Conservation (phyloP, 2,113 vertebrate genomes). For the Tylochromis polylepis region DNA sequence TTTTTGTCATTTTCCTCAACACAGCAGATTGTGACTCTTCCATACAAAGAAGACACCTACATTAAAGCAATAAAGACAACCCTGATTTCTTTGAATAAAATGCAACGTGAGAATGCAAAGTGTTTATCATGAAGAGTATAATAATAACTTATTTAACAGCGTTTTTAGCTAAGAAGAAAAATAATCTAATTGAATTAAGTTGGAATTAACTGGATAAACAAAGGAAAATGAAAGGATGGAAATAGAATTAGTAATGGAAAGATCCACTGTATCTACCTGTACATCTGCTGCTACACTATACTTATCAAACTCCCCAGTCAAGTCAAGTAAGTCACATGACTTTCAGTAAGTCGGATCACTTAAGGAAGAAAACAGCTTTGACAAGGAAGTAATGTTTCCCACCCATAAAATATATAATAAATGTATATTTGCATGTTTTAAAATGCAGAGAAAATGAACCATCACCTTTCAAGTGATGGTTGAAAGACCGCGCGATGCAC, state of each 20-base stretch:
- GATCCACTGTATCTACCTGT: neutral
- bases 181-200: neutral
- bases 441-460: neutral
- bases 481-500: neutral
- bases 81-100: neutral
- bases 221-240: neutral
- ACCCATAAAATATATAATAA: neutral
- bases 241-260: neutral
- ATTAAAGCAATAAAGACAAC: neutral
- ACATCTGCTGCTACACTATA: neutral
- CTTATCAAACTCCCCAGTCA: neutral
- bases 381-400: neutral
- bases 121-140: neutral
- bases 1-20: neutral
- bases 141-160: neutral
- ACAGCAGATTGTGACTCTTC: neutral
- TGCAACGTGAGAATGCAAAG: neutral
- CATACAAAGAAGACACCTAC: neutral
- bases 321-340: conserved; percentile 14
- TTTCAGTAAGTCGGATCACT: neutral
- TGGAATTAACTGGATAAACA: neutral
- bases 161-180: neutral
- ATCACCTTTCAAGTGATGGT: neutral
- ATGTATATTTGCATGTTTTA: neutral
- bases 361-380: neutral